A percentile compares a stretch with the other conserved stretches of the same genome.
phyloP scores from a whole-genome alignment of 2,888 invertebrate species.

The Silvanus unidentatus region DNA sequence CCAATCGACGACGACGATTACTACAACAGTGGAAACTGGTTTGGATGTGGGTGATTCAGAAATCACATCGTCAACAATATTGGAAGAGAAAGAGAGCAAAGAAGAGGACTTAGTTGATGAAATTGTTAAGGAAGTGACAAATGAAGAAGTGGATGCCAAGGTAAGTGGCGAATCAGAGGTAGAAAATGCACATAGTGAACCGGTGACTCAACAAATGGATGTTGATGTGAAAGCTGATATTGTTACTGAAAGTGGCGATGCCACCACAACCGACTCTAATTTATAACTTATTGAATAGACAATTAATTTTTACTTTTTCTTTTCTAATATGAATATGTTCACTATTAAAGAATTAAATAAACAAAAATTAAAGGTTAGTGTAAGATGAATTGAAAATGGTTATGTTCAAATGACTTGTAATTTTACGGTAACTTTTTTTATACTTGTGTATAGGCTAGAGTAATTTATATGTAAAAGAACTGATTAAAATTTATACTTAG shows the following conservation, averaged over 20 bases:
- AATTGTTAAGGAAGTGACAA: not conserved
- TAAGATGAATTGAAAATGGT: no score
- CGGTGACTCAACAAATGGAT: conserved; percentile 7
- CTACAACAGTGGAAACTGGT: not conserved
- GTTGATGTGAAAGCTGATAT: conserved; percentile 1
- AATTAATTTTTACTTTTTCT: no score
- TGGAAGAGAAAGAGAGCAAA: not conserved
- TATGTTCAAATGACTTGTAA: no score
- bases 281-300: no score
- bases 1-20: no score
- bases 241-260: conserved; percentile 13
- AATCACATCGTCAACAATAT: not conserved
- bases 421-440: no score
- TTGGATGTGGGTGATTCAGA: conserved; percentile 1
- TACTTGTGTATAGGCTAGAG: conserved; percentile 5
- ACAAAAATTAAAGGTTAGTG: no score
- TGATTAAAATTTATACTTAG: conserved; percentile 18
- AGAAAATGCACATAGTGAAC: conserved; percentile 6
- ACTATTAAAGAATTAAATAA: no score
- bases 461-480: conserved; percentile 24
- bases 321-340: no score
- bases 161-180: conserved; percentile 22
- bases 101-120: not conserved
- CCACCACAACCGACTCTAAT: conserved; percentile 13
- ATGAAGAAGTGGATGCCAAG: not conserved